Evolutionary conservation across 2,888 invertebrate species (phyloP).

Genomic region (Philonicus albiceps): DNA sequence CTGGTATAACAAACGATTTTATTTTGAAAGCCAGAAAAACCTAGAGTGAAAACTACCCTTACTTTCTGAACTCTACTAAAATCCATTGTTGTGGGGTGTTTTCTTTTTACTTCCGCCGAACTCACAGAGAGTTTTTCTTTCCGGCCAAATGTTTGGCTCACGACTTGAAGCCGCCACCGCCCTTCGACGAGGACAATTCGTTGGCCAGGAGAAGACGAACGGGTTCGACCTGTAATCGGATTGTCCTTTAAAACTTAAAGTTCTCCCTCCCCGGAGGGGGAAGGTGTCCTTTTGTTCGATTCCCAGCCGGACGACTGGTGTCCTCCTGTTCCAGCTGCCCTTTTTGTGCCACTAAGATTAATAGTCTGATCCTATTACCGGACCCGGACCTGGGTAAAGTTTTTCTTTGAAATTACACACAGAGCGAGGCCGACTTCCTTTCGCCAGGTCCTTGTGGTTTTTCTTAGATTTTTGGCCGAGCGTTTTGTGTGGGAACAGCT

Average conservation of each 20-base stretch:
- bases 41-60: neutral
- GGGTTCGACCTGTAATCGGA: conserved; percentile 33
- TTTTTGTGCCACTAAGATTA: conserved; percentile 43
- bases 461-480: neutral
- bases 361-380: conserved; percentile 47
- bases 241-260: conserved; percentile 36
- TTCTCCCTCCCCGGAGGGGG: neutral
- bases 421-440: neutral
- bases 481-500: neutral
- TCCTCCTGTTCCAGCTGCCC: conserved; percentile 15
- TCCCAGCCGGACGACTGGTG: conserved; percentile 3
- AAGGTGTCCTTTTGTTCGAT: conserved; percentile 5
- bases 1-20: neutral
- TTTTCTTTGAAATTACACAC: neutral
- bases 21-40: neutral
- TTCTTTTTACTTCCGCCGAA: neutral
- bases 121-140: neutral
- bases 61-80: neutral
- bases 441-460: neutral
- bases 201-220: neutral
- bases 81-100: neutral
- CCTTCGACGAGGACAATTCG: neutral
- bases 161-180: neutral
- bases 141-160: neutral
- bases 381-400: conserved; percentile 22